Base-by-base conservation (phyloP, 2,113 vertebrate genomes). In the Jacana jacana region DNA sequence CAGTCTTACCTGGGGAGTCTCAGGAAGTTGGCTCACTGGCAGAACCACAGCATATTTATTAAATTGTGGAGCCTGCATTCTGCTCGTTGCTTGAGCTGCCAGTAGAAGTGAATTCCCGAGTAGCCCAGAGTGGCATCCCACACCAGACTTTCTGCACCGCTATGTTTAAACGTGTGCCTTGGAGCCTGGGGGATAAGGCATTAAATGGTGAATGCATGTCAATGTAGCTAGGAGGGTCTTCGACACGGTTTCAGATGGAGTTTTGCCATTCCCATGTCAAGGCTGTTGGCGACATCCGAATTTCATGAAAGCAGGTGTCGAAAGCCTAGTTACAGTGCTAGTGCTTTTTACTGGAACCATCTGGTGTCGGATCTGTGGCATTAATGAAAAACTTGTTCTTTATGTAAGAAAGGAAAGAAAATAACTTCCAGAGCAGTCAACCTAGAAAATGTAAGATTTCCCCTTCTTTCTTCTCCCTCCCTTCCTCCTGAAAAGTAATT, bases 291-390 rank as follows among this genome's bases (percentile, higher is more conserved):
- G 13, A 84, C 71, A 91, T 49, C 7, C 17, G 9, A 54, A 16
- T 19, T 81, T 55, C 39, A 1, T 48, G 44, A 12, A 17, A 64
- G 72, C 44, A 12, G 81, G 73, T 2, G 66, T 60, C 7, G 83
- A 60, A 93, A 93, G 16, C 42, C 60, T 51, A 25, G 49, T 58
- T 63, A 46, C 0, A 82, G 80, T n/a, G 42, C 4, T 84, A 31
- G 69, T 31, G 80, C 83, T 81, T 57, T 33, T n/a, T 39, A 46
- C 86, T 91, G 92, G 64, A 60, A 48, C 88, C 95, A 93, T 88
- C 92, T 96, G 91, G 13, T 86, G 33, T 4, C 28, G 81, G 48
- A 46, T 35, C 86, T 82, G 64, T 49, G 54, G 70, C 65, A 66
- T 58, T 87, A 24, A 52, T 40, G 48, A 35, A 71, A 46, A 84